phyloP scores from a whole-genome alignment of 1,140 invertebrate genomes.

The Charaxes varanes region DNA sequence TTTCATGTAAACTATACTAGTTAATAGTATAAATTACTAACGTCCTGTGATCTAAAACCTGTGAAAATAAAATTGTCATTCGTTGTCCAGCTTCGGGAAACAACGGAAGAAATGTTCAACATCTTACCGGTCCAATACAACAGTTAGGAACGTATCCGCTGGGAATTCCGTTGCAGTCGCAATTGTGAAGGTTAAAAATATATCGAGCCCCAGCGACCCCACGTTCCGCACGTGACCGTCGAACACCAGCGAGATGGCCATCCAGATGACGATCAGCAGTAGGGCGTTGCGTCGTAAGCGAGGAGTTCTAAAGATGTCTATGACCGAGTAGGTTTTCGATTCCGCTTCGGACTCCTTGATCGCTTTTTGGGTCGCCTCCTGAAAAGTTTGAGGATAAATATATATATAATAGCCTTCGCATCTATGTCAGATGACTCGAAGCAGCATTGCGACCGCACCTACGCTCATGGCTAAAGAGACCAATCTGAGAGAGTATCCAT shows the following conservation, averaged over 20 bases:
- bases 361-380: constrained; percentile 79
- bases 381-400: constrained; percentile 22
- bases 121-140: constrained; percentile 79
- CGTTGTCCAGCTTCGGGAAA: too few species aligned
- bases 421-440: too few species aligned
- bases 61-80: too few species aligned
- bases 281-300: constrained; percentile 82
- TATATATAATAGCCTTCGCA: too few species aligned
- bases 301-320: constrained; percentile 86
- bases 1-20: too few species aligned
- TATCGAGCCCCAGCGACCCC: constrained; percentile 84
- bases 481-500: too few species aligned
- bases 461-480: too few species aligned
- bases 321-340: constrained; percentile 81
- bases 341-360: constrained; percentile 81
- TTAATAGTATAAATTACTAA: too few species aligned
- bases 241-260: constrained; percentile 89
- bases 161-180: constrained; percentile 88
- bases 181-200: constrained; percentile 89
- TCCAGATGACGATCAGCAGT: constrained; percentile 87
- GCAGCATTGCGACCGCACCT: too few species aligned
- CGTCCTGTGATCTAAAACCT: too few species aligned
- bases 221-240: constrained; percentile 91
- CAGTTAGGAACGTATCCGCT: constrained; percentile 86
- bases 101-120: too few species aligned